These are phyloP conservation scores for Heliconius ismenius DNA, from an alignment of 2,888 invertebrate genomes.

Conservation along the genomic window DNA sequence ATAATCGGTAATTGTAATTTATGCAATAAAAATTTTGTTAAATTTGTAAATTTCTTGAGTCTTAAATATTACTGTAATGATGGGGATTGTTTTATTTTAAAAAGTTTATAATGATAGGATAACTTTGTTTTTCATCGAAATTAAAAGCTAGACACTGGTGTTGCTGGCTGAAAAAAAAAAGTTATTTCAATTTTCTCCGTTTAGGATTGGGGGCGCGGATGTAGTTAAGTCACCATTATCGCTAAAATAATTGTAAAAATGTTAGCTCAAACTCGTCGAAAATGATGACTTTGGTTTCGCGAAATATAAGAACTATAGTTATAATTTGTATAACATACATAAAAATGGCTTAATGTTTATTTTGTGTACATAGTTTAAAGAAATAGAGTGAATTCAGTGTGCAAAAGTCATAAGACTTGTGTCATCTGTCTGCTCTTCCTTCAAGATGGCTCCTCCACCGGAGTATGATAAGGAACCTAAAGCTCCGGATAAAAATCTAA, in stretches of 20 bases:
- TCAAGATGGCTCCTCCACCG: constrained; percentile 90
- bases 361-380: constrained; percentile 59
- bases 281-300: constrained; percentile 73
- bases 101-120: neutral
- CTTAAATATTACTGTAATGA: neutral
- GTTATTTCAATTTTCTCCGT: constrained; percentile 38
- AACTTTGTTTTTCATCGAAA: neutral
- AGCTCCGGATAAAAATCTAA: constrained; percentile 85
- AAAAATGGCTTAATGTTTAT: constrained; percentile 71
- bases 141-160: constrained; percentile 22
- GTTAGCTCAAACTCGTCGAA: constrained; percentile 74
- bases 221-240: constrained; percentile 46
- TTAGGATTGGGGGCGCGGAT: constrained; percentile 45
- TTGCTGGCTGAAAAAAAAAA: constrained; percentile 42
- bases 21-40: neutral
- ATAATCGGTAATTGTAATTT: neutral
- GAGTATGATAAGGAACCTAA: constrained; percentile 89
- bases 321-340: constrained; percentile 49
- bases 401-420: constrained; percentile 80
- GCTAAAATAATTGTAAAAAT: constrained; percentile 66
- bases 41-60: neutral
- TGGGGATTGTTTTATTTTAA: neutral
- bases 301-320: constrained; percentile 70
- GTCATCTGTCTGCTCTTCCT: constrained; percentile 82
- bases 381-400: constrained; percentile 70